Evolutionary conservation across 2,797 vertebrate genomes (phyloP).

Genomic region (Macroramphosus scolopax): DNA sequence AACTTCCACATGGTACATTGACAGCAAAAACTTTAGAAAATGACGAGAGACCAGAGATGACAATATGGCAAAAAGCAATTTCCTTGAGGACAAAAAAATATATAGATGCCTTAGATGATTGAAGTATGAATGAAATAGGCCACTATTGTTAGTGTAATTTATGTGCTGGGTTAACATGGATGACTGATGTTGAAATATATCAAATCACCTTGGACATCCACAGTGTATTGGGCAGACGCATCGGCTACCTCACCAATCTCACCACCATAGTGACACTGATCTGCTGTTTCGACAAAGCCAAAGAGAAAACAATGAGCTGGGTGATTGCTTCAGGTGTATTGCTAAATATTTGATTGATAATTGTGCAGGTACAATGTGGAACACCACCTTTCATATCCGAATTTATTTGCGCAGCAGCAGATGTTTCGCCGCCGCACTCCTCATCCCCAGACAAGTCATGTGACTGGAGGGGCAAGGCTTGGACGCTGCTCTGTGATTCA

Average conservation of each 20-base stretch:
- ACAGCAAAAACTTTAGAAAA: conserved; percentile 65
- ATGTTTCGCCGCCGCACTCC: conserved; percentile 72
- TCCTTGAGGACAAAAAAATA: conserved; percentile 25
- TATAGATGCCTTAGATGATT: conserved; percentile 58
- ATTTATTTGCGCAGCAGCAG: conserved; percentile 72
- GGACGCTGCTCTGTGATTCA: conserved; percentile 73
- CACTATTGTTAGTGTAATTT: conserved; percentile 79
- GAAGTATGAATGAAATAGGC: conserved; percentile 63
- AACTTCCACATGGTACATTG: conserved; percentile 67
- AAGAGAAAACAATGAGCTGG: conserved; percentile 81
- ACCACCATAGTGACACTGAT: conserved; percentile 81
- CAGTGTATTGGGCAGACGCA: conserved; percentile 80
- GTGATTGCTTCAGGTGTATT: conserved; percentile 51
- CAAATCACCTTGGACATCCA: conserved; percentile 90
- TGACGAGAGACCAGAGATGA: conserved; percentile 57
- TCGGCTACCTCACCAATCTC: conserved; percentile 79
- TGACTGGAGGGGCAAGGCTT: conserved; percentile 65
- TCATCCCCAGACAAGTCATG: conserved; percentile 71
- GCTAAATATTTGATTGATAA: conserved; percentile 67
- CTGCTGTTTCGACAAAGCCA: conserved; percentile 83
- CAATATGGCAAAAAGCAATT: conserved; percentile 57
- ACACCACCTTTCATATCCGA: conserved; percentile 85
- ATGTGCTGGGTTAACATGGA: conserved; percentile 79
- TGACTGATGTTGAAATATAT: conserved; percentile 77
- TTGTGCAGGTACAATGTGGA: conserved; percentile 63